Conservation (phyloP, 2,888 invertebrate genomes). For the Epistrophe grossulariae region DNA sequence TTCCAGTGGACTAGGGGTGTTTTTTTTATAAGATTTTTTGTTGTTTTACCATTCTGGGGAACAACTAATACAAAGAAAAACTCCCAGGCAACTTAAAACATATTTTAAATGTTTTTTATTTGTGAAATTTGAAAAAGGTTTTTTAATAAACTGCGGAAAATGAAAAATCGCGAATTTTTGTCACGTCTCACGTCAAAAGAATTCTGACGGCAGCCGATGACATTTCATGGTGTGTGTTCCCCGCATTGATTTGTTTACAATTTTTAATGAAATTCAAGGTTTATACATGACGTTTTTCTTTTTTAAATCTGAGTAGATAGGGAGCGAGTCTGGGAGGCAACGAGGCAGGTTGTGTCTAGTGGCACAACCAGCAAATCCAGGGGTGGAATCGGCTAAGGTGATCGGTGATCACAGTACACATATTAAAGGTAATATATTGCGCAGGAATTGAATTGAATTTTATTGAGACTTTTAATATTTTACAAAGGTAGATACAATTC, state of each 20-base stretch:
- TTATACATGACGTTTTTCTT: too few species aligned
- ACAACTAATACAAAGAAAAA: background rate
- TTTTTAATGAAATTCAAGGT: too few species aligned
- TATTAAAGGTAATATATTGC: too few species aligned
- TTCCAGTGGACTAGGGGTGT: background rate
- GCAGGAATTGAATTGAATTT: too few species aligned
- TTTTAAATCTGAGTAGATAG: too few species aligned
- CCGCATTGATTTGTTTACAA: background rate
- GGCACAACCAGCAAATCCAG: too few species aligned
- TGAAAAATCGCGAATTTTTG: conserved; percentile 60
- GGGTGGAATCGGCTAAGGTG: too few species aligned
- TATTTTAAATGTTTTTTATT: background rate
- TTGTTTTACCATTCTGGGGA: background rate
- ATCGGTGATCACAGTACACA: too few species aligned
- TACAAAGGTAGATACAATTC: too few species aligned
- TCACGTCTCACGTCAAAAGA: conserved; percentile 59
- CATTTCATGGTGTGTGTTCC: conserved; percentile 27
- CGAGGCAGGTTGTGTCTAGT: too few species aligned
- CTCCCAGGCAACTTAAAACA: background rate
- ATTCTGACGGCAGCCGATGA: conserved; percentile 60
- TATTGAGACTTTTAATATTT: too few species aligned
- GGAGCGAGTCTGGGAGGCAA: too few species aligned
- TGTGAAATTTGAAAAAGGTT: conserved; percentile 2
- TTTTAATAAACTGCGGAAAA: conserved; percentile 51
- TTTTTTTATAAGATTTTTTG: background rate